Percentiles rank a stretch among this genome's conserved stretches.
Evolutionary conservation across 1,140 invertebrate genomes (phyloP).

Genomic region (Sesamia nonagrioides): DNA sequence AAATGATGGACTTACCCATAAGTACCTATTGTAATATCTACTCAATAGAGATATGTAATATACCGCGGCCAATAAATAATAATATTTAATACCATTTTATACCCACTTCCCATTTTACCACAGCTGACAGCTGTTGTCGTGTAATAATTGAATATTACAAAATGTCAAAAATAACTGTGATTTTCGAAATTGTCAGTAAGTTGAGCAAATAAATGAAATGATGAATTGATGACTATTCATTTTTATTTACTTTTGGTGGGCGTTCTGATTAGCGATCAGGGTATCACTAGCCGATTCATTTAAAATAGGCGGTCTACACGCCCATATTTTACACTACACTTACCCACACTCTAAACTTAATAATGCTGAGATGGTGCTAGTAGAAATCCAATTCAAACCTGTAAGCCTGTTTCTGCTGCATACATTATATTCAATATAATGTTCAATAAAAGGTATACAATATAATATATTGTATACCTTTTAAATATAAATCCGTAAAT

Average conservation of each 20-base stretch:
- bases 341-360: too few relatives aligned
- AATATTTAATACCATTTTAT: conserved; percentile 86
- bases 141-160: conserved; percentile 81
- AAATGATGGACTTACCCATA: conserved; percentile 57
- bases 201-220: conserved; percentile 87
- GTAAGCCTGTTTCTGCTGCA: too few relatives aligned
- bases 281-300: too few relatives aligned
- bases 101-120: conserved; percentile 83
- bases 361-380: too few relatives aligned
- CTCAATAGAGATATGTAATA: conserved; percentile 69
- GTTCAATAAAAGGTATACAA: too few relatives aligned
- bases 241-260: conserved; percentile 38
- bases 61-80: conserved; percentile 85
- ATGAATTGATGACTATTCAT: conserved; percentile 71
- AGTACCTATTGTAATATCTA: conserved; percentile 71
- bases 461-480: too few relatives aligned
- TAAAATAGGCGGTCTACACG: too few relatives aligned
- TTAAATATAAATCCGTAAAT: too few relatives aligned
- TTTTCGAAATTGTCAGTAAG: conserved; percentile 87
- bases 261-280: too few relatives aligned
- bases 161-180: conserved; percentile 86
- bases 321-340: too few relatives aligned
- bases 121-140: conserved; percentile 79
- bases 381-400: too few relatives aligned
- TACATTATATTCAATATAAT: too few relatives aligned